Evolutionary conservation across 1,140 invertebrate species (phyloP), one percentile per base, ranked within the genome.

Genomic region (Camponotus floridanus): DNA sequence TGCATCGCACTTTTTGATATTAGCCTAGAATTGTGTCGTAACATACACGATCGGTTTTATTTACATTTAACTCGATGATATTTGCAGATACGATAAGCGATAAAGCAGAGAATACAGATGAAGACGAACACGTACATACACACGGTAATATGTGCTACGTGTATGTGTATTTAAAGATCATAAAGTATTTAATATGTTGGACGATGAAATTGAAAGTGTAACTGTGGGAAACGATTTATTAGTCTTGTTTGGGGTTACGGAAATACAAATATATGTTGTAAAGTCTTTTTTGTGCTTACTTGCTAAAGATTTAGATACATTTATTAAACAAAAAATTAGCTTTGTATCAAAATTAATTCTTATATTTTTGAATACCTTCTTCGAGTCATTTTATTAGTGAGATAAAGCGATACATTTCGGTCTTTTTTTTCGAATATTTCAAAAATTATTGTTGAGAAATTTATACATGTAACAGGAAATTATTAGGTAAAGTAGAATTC

Each of bases 221-320:
- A 81, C 73, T 81, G 68, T 81, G 68, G 36, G 21, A 57, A 70
- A 70, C 48, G 36, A 39, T 80, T 70, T 57, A 57, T 80, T 65
- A 79, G 62, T 21, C 39, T 80, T 39, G 9, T n/a, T 39, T 21
- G 7, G 7, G 15, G 9, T 4, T 5, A 31, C 31, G 61, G 31
- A 15, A 57, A 26, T 9, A 21, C 18, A 33, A 61, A 83, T 3
- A 8, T 83, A 71, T 74, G 73, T 48, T 61, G 33, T 9, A 68
- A 3, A 42, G n/a, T 55, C 18, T 26, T 80, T 42, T 13, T 79
- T 51, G 36, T 67, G 31, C 4, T 33, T 39, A 18, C n/a, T 61
- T 42, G 21, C 21, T 42, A 78, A 55, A 21, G 21, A 51, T 80
- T 55, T 26, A 13, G 9, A 45, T 9, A 45, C 42, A 2, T n/a